Conservation (phyloP, 2,888 invertebrate genomes). For the Scaptomyza flava region DNA sequence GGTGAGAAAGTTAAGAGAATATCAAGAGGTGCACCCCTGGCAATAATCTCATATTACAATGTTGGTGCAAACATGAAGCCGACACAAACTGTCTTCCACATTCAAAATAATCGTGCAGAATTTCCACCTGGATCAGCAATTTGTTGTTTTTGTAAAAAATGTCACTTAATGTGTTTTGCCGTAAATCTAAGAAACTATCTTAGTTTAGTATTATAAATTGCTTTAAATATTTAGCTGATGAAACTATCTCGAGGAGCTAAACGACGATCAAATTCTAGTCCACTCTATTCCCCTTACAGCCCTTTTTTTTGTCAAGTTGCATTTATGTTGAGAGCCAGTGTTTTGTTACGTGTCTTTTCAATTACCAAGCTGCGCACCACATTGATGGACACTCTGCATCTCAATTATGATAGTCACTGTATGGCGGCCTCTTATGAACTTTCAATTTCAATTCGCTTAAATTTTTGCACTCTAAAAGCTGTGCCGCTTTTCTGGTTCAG, state of each 20-base stretch:
- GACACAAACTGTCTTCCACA: no score
- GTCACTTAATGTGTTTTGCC: not conserved
- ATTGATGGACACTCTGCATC: constrained; percentile 48
- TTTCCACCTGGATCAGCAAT: no score
- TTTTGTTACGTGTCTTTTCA: constrained; percentile 26
- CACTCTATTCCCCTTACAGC: no score
- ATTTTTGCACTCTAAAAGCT: constrained; percentile 52
- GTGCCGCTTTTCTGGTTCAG: constrained; percentile 3
- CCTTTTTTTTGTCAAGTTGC: constrained; percentile 31
- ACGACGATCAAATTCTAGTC: constrained; percentile 2
- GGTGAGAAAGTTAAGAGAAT: no score
- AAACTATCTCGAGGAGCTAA: constrained; percentile 4
- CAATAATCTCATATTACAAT: no score
- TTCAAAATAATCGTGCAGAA: no score
- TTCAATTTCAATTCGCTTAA: constrained; percentile 54
- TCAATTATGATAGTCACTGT: constrained; percentile 54
- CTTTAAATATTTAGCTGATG: constrained; percentile 33
- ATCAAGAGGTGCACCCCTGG: no score
- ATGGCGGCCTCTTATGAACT: constrained; percentile 32
- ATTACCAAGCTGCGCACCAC: constrained; percentile 18
- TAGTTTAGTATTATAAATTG: constrained; percentile 34
- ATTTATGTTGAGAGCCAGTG: not conserved
- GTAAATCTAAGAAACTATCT: constrained; percentile 41
- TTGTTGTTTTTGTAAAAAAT: no score
- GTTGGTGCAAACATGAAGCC: no score